Percentiles rank a stretch among this genome's conserved stretches.
Conservation (phyloP, 1,140 invertebrate genomes). For the Drosophila lowei region DNA sequence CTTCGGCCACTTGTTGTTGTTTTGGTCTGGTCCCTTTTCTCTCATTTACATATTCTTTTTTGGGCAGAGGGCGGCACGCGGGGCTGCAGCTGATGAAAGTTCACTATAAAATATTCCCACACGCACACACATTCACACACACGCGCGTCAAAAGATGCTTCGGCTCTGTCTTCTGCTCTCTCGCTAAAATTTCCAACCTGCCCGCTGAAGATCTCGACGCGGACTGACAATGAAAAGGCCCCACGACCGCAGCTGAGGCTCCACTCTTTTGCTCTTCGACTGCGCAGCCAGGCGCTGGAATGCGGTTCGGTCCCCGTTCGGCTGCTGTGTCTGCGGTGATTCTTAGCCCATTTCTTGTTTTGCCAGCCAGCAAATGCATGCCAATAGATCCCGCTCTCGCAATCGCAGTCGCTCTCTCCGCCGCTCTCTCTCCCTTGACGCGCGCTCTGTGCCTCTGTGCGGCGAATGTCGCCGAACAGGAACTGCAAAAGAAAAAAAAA, state of each 20-base stretch:
- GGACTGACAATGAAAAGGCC: conserved; percentile 33
- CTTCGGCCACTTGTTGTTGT: conserved; percentile 37
- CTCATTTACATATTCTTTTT: conserved; percentile 43
- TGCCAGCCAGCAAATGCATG: background rate
- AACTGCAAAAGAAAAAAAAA: conserved; percentile 22
- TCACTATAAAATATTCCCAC: conserved; percentile 46
- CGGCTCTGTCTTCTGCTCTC: conserved; percentile 18
- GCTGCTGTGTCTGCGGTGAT: conserved; percentile 49
- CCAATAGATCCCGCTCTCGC: conserved; percentile 20
- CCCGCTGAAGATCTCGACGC: conserved; percentile 61
- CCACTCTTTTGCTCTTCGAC: conserved; percentile 22
- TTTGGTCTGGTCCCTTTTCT: conserved; percentile 25
- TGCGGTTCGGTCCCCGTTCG: conserved; percentile 18
- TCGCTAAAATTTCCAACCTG: conserved; percentile 39
- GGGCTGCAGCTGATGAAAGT: conserved; percentile 64
- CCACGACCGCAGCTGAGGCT: conserved; percentile 1
- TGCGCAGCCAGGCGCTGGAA: conserved; percentile 25
- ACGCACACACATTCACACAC: conserved; percentile 22
- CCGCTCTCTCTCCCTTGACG: conserved; percentile 6
- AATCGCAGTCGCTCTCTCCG: background rate
- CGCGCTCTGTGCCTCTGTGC: background rate
- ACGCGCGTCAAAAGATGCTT: conserved; percentile 29
- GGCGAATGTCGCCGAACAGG: conserved; percentile 37
- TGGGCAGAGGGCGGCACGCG: conserved; percentile 7
- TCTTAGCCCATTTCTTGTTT: conserved; percentile 71